Conservation (phyloP, 2,888 invertebrate genomes). For the Diaprepes abbreviatus region DNA sequence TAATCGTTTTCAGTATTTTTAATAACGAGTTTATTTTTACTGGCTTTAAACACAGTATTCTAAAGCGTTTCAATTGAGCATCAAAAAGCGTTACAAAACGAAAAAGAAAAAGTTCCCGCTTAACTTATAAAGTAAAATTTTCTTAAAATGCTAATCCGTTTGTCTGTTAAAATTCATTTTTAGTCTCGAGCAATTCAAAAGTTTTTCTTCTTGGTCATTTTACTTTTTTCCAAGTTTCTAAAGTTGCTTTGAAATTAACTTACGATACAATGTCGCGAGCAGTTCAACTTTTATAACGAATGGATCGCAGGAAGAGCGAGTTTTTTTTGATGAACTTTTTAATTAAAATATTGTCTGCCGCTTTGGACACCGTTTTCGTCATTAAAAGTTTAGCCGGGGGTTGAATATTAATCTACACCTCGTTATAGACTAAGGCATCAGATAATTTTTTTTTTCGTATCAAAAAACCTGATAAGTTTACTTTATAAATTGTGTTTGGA, state of each 20-base stretch:
- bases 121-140: not conserved
- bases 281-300: conserved; percentile 22
- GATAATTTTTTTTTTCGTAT: not conserved
- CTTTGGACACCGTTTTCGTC: conserved; percentile 2
- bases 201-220: conserved; percentile 7
- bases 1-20: too few species aligned
- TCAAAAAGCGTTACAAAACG: not conserved
- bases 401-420: not conserved
- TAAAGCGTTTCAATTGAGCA: conserved; percentile 2
- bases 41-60: too few species aligned
- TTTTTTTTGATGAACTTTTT: not conserved
- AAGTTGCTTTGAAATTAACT: conserved; percentile 17
- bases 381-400: conserved; percentile 7
- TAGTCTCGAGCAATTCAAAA: not conserved
- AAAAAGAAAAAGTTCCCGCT: conserved; percentile 8
- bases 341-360: conserved; percentile 19
- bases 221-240: not conserved
- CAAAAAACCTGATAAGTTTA: not conserved
- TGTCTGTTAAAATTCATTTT: conserved; percentile 2
- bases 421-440: not conserved
- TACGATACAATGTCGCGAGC: conserved; percentile 6
- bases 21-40: too few species aligned
- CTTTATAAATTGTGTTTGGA: too few species aligned
- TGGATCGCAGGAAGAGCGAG: not conserved
- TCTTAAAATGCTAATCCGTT: conserved; percentile 10